Evolutionary conservation across 2,888 invertebrate genomes (phyloP).

Genomic region (Drosophila monieri): DNA sequence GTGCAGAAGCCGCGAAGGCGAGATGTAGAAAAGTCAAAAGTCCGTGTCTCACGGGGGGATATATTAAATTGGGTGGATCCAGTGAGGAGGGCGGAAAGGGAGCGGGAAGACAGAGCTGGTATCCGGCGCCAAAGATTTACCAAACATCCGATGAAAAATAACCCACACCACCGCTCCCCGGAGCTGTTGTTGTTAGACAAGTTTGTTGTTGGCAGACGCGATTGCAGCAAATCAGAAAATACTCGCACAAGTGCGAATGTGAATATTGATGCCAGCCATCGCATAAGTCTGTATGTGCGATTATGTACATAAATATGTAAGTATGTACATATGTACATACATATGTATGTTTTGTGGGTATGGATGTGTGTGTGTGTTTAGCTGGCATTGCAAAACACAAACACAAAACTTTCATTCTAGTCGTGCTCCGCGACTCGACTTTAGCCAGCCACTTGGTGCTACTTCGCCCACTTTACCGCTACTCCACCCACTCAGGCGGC

Average conservation of each 20-base stretch:
- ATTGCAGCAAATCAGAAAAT: conserved; percentile 78
- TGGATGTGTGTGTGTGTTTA: conserved; percentile 24
- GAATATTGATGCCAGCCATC: conserved; percentile 69
- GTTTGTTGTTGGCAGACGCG: conserved; percentile 62
- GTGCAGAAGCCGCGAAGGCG: conserved; percentile 17
- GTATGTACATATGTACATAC: background rate
- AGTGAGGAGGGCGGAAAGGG: background rate
- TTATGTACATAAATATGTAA: conserved; percentile 6
- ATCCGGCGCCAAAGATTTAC: conserved; percentile 75
- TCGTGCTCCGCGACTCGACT: conserved; percentile 50
- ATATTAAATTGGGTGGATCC: conserved; percentile 3
- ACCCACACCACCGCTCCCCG: conserved; percentile 3
- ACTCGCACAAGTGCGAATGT: conserved; percentile 79
- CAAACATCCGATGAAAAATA: conserved; percentile 72
- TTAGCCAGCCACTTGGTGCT: conserved; percentile 67
- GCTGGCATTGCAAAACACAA: conserved; percentile 47
- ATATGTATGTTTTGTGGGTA: conserved; percentile 6
- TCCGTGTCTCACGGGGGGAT: conserved; percentile 26
- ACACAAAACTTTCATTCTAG: conserved; percentile 45
- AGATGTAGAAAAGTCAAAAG: conserved; percentile 26
- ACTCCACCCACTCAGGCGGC: conserved; percentile 29
- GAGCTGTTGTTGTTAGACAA: conserved; percentile 43
- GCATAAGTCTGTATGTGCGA: conserved; percentile 17
- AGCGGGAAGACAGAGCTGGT: conserved; percentile 60
- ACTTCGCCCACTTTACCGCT: conserved; percentile 64